Percentiles rank a stretch among this genome's conserved stretches.
phyloP scores from a whole-genome alignment of 2,797 vertebrate species.

The Cyprinodon diabolis region DNA sequence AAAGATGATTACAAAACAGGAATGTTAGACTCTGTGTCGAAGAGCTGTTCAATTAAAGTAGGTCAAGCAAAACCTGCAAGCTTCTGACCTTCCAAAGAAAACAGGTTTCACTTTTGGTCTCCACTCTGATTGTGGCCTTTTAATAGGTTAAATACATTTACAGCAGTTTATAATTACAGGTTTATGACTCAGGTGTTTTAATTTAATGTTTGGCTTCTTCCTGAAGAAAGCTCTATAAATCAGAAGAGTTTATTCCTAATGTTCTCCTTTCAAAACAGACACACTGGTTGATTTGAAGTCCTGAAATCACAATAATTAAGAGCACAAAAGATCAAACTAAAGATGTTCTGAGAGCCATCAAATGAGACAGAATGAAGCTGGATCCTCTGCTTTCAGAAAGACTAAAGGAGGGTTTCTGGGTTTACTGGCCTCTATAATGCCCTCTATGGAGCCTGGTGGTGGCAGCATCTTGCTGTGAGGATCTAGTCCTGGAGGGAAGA shows the following conservation, averaged over 20 bases:
- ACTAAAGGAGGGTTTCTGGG: no score
- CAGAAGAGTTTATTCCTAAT: not conserved
- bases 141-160: not conserved
- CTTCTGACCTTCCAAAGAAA: not conserved
- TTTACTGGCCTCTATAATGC: no score
- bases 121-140: not conserved
- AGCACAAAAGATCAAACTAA: not conserved
- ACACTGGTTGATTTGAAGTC: not conserved
- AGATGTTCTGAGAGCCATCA: not conserved
- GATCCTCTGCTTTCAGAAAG: no score
- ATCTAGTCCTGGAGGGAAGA: no score
- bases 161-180: not conserved
- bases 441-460: no score
- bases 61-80: slow-evolving; percentile 8
- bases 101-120: not conserved
- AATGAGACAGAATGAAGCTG: not conserved
- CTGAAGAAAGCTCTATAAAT: not conserved
- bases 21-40: not conserved
- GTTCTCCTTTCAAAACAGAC: not conserved
- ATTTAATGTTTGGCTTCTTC: no score
- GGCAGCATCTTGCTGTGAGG: no score
- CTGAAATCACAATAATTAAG: not conserved
- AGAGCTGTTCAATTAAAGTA: not conserved
- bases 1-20: slow-evolving; percentile 23
- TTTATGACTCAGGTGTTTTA: not conserved